Base-by-base conservation (phyloP, 2,797 vertebrate species). In the Myotis pilosus region DNA sequence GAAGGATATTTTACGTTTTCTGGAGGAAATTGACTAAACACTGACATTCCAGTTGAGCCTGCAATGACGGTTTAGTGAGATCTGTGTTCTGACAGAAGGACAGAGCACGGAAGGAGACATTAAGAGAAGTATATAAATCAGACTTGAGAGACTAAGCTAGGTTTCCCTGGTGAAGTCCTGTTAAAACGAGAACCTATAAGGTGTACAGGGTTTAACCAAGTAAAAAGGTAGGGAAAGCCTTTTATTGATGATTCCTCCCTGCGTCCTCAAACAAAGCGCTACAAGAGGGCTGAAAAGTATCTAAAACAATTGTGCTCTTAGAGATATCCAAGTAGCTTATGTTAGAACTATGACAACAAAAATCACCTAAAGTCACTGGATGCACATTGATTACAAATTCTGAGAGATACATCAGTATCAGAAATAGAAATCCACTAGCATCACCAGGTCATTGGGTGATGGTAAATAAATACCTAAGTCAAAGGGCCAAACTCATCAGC, bases 11-110 rank as follows among this genome's bases (percentile, higher is more conserved):
- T 79, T 87, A 83, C 55, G 23, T 64, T 83, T 72, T 30, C 62
- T 69, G 74, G 17, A 93, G 38, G 51, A 94, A 95, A 89, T 19
- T 87, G 33, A 76, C n/a, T 36, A 55, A 78, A 76, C 38, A 72
- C 3, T 81, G 72, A 92, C 15, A 53, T 81, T 71, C 51, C 44
- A 76, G 30, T 25, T 71, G 72, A 93, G 23, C 16, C 78, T 68
- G 38, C 38, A 84, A 64, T 78, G 41, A 22, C 30, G 60, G 62
- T 8, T 41, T 28, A 60, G 33, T 83, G 44, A 36, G 10, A 53
- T 76, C 62, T 75, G 49, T 47, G 19, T 53, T 53, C 57, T 53
- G 33, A 87, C 36, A 72, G 28, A 60, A 62, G 25, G n/a, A 60
- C 6, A 44, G 30, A 47, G 41, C 11, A 23, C 3, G n/a, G 33